A percentile compares a stretch with the other conserved stretches of the same genome.
Evolutionary conservation across 2,797 vertebrate genomes (phyloP).

Genomic region (Semaprochilodus insignis): DNA sequence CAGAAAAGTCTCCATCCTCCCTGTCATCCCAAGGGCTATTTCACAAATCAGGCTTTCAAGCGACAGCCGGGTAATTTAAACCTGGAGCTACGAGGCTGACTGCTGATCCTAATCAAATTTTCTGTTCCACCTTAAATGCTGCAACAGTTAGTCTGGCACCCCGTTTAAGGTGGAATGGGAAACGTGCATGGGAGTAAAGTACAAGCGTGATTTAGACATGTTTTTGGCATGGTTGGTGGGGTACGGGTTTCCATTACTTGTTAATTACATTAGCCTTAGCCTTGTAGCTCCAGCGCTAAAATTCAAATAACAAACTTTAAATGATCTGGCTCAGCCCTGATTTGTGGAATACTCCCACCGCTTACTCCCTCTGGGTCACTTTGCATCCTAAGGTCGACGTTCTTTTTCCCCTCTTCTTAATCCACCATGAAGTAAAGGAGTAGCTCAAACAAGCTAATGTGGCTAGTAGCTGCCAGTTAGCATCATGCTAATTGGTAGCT

Average conservation of each 20-base stretch:
- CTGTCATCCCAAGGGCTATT: not conserved
- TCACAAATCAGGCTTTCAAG: not conserved
- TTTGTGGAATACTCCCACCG: not conserved
- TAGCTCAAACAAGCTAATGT: not conserved
- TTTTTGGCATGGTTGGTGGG: not conserved
- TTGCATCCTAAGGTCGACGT: not conserved
- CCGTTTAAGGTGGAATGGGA: too few relatives aligned
- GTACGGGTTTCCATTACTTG: not conserved
- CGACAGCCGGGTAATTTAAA: not conserved
- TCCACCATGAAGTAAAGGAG: not conserved
- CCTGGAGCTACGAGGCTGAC: not conserved
- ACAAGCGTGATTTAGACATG: too few relatives aligned
- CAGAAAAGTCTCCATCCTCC: conserved; percentile 24
- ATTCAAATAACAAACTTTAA: not conserved
- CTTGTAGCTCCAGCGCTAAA: too few relatives aligned
- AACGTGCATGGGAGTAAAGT: too few relatives aligned
- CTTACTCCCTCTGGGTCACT: not conserved
- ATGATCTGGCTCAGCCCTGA: not conserved
- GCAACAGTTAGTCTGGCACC: too few relatives aligned
- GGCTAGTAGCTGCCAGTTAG: not conserved
- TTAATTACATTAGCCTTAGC: not conserved
- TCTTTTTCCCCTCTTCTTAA: not conserved
- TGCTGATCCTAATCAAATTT: too few relatives aligned
- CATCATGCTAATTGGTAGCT: not conserved
- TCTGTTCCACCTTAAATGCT: too few relatives aligned